Evolutionary conservation across 1,140 invertebrate genomes (phyloP).

Genomic region (Drosophila funebris): DNA sequence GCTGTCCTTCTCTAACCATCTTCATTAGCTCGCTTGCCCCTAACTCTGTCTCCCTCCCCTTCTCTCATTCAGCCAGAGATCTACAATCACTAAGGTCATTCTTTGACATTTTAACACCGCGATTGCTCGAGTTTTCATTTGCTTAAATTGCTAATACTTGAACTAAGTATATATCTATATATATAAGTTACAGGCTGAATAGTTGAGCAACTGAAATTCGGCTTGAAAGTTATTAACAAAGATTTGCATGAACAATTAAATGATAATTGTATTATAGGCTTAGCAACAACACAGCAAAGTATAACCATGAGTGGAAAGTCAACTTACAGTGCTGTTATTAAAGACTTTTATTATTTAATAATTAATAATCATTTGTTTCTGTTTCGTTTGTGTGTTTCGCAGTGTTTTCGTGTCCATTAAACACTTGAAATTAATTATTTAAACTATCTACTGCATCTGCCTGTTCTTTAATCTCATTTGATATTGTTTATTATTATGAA

Average conservation of each 20-base stretch:
- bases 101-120: constrained; percentile 5
- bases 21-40: constrained; percentile 9
- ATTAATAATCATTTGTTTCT: not conserved
- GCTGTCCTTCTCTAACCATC: constrained; percentile 27
- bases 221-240: no score
- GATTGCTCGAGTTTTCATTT: not conserved
- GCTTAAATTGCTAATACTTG: not conserved
- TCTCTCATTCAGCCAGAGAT: constrained; percentile 4
- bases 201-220: no score
- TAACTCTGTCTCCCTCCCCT: constrained; percentile 1
- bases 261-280: no score
- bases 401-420: not conserved
- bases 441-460: constrained; percentile 25
- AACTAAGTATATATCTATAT: not conserved
- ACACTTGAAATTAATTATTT: not conserved
- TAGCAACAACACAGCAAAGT: no score
- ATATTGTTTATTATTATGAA: not conserved
- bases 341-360: no score
- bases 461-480: constrained; percentile 32
- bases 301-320: no score
- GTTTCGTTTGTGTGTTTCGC: not conserved
- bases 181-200: not conserved
- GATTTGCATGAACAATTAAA: no score
- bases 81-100: not conserved
- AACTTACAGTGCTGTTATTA: no score